Conservation (phyloP, 2,797 vertebrate species). For the Hemibagrus guttatus region DNA sequence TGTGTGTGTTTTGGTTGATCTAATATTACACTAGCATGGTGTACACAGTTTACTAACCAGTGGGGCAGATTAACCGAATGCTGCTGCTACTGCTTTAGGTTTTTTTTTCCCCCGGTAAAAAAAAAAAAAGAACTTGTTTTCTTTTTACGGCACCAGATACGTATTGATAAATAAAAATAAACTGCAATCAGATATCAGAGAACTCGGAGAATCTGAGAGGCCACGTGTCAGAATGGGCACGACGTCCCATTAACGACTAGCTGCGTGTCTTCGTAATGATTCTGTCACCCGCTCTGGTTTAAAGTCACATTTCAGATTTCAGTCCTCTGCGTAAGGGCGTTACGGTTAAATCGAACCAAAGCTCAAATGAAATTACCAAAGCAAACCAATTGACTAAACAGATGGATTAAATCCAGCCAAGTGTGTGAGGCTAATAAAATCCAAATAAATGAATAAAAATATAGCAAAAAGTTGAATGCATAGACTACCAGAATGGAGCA, state of each 20-base stretch:
- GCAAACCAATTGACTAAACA: neutral
- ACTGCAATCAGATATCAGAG: constrained; percentile 16
- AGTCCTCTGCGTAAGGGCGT: neutral
- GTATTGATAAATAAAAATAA: constrained; percentile 25
- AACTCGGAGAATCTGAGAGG: constrained; percentile 5
- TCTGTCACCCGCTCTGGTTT: constrained; percentile 11
- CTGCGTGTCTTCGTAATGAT: neutral
- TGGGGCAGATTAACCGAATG: neutral
- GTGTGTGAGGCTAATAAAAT: neutral
- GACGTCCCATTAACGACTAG: neutral
- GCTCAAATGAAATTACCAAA: neutral
- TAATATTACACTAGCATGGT: neutral
- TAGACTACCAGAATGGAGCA: neutral
- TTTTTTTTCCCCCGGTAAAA: neutral
- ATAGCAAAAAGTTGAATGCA: neutral
- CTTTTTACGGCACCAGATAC: neutral
- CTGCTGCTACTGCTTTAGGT: neutral
- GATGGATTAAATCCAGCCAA: neutral
- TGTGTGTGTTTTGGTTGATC: neutral
- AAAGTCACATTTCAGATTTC: constrained; percentile 18
- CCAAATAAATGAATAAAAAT: neutral
- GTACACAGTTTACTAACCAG: neutral
- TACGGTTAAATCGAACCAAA: neutral
- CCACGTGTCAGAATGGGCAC: neutral
- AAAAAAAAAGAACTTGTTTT: neutral